Evolutionary conservation across 1,140 invertebrate genomes (phyloP), one percentile per base, ranked within the genome.

Genomic region (Epicauta chinensis): DNA sequence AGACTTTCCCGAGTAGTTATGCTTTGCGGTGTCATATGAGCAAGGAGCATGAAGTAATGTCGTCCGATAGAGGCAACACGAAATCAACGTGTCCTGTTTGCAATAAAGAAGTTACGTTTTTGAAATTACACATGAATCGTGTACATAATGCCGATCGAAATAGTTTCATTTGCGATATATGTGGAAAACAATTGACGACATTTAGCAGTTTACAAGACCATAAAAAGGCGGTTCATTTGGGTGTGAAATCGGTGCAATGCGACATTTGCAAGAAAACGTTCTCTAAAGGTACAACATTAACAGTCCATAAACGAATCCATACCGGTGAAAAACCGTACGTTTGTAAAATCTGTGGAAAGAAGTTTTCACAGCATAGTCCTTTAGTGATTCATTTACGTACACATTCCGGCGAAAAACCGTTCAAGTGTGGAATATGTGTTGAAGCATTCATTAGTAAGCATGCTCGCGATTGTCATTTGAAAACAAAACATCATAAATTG

Each of bases 371-470:
- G 69, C 80, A 86, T 5, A 83, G 81, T 10, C 73, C 73, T 1
- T 65, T 84, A 10, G 75, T 79, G 32, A 82, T 83, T 3, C 75
- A 76, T 44, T 63, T 64, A 41, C 55, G 66, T 6, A 68, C 61
- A 0, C 86, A 89, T 71, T 87, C 84, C 15, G 87, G 87, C 6
- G 83, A 87, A 61, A 77, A 83, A 55, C 87, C 87, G 0, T 89
- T 87, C 66, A 77, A 77, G 58, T 89, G 86, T 66, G 72, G 72
- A 38, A 75, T 79, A 42, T 90, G 87, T 65, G 70, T 75, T 4
- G 80, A 86, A 60, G 79, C 79, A 0, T 83, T 81, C 60, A 77
- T 82, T 38, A 79, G 80, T 4, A 75, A 77, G 58, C 79, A 77
- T 5, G 71, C 81, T 34, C 71, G 81, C 46, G 78, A 79, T 40